Base-by-base conservation (phyloP, 1,140 invertebrate species). In the Philotrypesis tridentata region DNA sequence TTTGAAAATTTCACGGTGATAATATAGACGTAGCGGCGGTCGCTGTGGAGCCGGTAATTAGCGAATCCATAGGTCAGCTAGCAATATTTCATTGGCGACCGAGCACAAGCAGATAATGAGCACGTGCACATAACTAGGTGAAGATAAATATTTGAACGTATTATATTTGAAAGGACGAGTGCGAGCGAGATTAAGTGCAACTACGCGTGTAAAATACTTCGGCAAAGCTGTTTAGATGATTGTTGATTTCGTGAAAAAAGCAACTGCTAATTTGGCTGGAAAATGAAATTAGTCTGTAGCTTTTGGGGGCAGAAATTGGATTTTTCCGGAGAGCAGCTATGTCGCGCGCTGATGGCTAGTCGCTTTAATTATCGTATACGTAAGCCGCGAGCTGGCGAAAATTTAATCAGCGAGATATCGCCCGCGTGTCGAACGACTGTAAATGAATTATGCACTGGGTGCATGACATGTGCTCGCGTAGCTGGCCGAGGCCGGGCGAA, bases 281-380 rank as follows among this genome's bases (percentile, higher is more conserved):
- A n/a, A n/a, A n/a, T n/a, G n/a, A n/a, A n/a, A n/a, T n/a, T n/a
- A 48, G 75, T 43, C 33, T 33, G 33, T 60, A 60, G 37, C 27
- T 33, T 31, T 21, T 60, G n/a, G 5, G 5, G 7, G 6, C 65
- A 71, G 82, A 87, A 86, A 87, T 88, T 87, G 84, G 85, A 87
- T 87, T 88, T 87, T 87, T 87, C 71, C 55, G 17, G 23, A 71
- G 77, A 33, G 31, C 61, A 29, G 73, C 27, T 55, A 55, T 31
- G 60, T 73, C 29, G 71, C 60, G 74, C n/a, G n/a, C n/a, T n/a
- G n/a, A n/a, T n/a, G n/a, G n/a, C n/a, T n/a, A n/a, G n/a, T 80
- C 74, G 33, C 79, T 74, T 74, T 72, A 80, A 76, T 80, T 80
- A 80, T 63, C 61, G 37, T 70, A 70, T 63, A 72, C 31, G 23